Conservation (phyloP, 2,113 vertebrate species). For the Oncorhynchus mykiss region DNA sequence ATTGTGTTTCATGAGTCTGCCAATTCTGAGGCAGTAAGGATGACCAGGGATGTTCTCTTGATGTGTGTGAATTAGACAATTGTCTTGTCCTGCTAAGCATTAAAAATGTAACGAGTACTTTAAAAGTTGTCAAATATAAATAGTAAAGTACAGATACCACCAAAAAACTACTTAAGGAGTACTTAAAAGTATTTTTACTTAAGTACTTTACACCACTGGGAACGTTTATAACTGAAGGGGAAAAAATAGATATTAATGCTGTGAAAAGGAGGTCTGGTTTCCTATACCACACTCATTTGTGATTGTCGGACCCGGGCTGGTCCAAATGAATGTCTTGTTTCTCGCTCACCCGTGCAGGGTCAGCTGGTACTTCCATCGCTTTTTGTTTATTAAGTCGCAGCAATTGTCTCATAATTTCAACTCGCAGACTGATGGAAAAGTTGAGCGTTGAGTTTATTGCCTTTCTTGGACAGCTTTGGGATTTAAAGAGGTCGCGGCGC, state of each 20-base stretch:
- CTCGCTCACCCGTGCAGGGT: conserved; percentile 57
- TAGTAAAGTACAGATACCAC: too few species aligned
- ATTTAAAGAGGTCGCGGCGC: conserved; percentile 57
- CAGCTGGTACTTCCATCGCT: conserved; percentile 66
- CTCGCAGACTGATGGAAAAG: conserved; percentile 65
- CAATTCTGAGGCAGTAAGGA: too few species aligned
- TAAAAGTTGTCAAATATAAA: too few species aligned
- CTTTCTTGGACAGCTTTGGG: conserved; percentile 52
- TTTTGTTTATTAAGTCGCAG: conserved; percentile 66
- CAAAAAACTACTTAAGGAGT: too few species aligned
- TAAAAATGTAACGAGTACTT: too few species aligned
- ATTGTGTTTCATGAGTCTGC: too few species aligned
- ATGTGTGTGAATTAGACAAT: too few species aligned
- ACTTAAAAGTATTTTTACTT: too few species aligned
- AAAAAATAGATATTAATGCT: conserved; percentile 31
- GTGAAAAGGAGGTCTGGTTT: conserved; percentile 50
- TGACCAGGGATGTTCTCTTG: too few species aligned
- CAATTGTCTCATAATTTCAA: conserved; percentile 68
- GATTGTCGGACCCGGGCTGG: conserved; percentile 45
- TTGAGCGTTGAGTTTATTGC: conserved; percentile 68
- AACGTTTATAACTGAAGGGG: conserved; percentile 37
- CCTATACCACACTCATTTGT: conserved; percentile 37
- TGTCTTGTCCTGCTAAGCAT: too few species aligned
- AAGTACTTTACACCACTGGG: conserved; percentile 12
- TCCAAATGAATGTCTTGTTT: conserved; percentile 54